Evolutionary conservation across 2,797 vertebrate species (phyloP).

Genomic region (Myotis myotis): DNA sequence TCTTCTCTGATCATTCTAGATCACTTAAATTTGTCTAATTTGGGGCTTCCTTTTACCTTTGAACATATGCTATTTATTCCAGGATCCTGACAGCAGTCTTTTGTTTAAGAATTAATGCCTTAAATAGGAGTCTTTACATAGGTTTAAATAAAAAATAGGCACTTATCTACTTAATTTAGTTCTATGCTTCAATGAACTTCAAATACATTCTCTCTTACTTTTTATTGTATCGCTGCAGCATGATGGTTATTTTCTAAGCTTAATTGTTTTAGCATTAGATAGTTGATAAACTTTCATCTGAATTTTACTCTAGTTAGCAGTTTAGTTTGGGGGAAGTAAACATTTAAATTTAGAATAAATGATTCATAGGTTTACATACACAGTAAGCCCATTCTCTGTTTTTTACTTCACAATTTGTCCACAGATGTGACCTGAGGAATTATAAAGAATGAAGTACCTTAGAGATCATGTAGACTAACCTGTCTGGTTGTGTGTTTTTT

Average conservation of each 20-base stretch:
- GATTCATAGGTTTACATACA: background rate
- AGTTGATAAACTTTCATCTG: background rate
- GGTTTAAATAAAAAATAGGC: slow-evolving; percentile 42
- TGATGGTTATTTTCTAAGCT: background rate
- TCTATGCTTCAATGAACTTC: slow-evolving; percentile 51
- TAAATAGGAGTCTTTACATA: slow-evolving; percentile 45
- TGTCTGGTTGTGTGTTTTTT: background rate
- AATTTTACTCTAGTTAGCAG: background rate
- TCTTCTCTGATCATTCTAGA: slow-evolving; percentile 41
- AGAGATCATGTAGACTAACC: background rate
- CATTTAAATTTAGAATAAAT: background rate
- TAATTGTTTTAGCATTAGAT: background rate
- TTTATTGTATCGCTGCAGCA: background rate
- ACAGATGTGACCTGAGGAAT: background rate
- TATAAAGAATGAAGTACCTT: background rate
- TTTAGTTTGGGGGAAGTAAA: background rate
- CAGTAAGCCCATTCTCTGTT: background rate
- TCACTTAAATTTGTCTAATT: slow-evolving; percentile 64
- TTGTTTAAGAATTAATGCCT: slow-evolving; percentile 56
- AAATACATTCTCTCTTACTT: slow-evolving; percentile 20
- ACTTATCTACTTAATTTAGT: slow-evolving; percentile 59
- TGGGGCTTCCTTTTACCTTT: slow-evolving; percentile 61
- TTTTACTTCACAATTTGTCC: background rate
- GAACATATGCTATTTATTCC: slow-evolving; percentile 51
- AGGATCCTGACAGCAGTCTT: slow-evolving; percentile 7